Base-by-base conservation (phyloP, 1,140 invertebrate species). In the Charaxes varanes region DNA sequence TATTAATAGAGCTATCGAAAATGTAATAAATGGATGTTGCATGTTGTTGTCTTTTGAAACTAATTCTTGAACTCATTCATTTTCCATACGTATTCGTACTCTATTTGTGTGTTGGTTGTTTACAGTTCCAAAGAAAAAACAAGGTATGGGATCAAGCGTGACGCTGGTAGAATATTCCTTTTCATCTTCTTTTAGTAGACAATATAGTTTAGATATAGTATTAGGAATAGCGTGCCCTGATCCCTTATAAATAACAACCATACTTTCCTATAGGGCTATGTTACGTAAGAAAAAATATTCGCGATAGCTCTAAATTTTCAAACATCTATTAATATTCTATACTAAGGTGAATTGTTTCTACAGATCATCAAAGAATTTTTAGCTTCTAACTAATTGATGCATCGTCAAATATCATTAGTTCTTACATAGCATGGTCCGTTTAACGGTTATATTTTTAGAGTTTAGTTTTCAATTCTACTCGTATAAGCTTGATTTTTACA, bases 101-200 rank as follows among this genome's bases (percentile, higher is more conserved):
- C 61, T 79, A 80, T 71, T 72, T 80, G 58, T 83, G 65, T 83
- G 72, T 83, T 83, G 76, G 74, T 83, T 83, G 79, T 83, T 83
- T 83, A 80, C 79, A 83, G 79, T 83, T 80, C 74, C 79, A 83
- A 83, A 83, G 79, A 83, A 83, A 83, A 83, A 83, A 71, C 79
- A 83, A 83, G 79, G 79, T 83, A 83, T 83, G 79, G 76, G 79
- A 83, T 79, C 79, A 80, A 78, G 53, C 76, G 76, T 77, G 76
- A 77, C 69, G 63, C 79, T 83, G 79, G 79, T 83, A 80, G 79
- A 80, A 76, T 80, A 80, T 79, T 76, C 66, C 79, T 79, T 78
- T 80, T 73, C 73, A 83, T 79, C 73, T 79, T 74, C 64, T 80
- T n/a, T n/a, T 65, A 45, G 76, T 80, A 80, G 73, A 55, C 51